Percentiles rank a stretch among this genome's conserved stretches.
Evolutionary conservation across 53 echinoderm and acorn worm species (phyloP).

Genomic region (Crossaster papposus): DNA sequence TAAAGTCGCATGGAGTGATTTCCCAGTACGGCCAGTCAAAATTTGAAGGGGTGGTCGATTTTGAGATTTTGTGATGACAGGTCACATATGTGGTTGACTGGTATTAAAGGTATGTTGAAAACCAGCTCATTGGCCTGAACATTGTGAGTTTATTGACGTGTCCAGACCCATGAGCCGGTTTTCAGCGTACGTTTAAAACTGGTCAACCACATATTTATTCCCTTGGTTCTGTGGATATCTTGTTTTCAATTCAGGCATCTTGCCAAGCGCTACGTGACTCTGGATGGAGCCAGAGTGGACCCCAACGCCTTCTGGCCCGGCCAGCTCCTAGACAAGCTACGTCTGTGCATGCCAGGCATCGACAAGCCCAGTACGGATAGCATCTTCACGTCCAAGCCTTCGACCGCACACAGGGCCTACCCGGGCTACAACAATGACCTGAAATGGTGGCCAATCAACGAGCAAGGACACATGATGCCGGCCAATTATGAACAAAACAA

Average conservation of each 20-base stretch:
- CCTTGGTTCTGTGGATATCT: too few relatives aligned
- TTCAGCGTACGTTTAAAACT: too few relatives aligned
- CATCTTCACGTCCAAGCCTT: slow-evolving; percentile 67
- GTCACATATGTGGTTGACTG: too few relatives aligned
- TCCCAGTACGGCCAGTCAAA: too few relatives aligned
- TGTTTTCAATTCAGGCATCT: slow-evolving; percentile 74
- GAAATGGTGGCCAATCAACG: slow-evolving; percentile 82
- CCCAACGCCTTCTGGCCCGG: slow-evolving; percentile 90
- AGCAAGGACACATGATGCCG: slow-evolving; percentile 68
- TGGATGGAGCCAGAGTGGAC: slow-evolving; percentile 67
- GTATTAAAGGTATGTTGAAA: too few relatives aligned
- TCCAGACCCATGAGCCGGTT: too few relatives aligned
- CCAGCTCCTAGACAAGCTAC: slow-evolving; percentile 82
- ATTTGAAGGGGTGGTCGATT: too few relatives aligned
- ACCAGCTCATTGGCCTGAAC: too few relatives aligned
- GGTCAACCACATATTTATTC: too few relatives aligned
- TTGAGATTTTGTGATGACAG: too few relatives aligned
- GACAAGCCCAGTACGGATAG: slow-evolving; percentile 51
- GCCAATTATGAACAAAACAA: slow-evolving; percentile 74
- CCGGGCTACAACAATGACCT: slow-evolving; percentile 77
- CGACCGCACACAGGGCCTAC: slow-evolving; percentile 57
- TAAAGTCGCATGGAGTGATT: too few relatives aligned
- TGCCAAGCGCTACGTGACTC: slow-evolving; percentile 80
- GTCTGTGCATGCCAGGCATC: slow-evolving; percentile 78
- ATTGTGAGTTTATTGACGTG: too few relatives aligned